These are phyloP conservation scores for Ardeotis arabs DNA, from an alignment of 2,113 vertebrate species.

Conservation along the genomic window DNA sequence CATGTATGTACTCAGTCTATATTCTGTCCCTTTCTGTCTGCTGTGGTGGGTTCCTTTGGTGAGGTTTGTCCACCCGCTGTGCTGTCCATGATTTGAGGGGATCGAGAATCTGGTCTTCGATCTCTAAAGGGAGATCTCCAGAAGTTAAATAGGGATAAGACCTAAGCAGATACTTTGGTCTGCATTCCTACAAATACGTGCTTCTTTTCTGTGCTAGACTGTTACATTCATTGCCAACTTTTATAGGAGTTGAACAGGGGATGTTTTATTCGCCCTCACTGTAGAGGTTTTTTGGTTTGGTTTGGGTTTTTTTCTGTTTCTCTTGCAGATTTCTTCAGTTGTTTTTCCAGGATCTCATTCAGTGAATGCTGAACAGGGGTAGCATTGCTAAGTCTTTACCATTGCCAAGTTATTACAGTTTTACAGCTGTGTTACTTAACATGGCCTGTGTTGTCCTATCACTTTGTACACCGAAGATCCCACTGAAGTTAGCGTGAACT, in stretches of 20 bases:
- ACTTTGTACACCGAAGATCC: neutral
- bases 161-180: neutral
- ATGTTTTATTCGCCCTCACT: neutral
- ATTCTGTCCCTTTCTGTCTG: neutral
- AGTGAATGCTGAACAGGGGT: neutral
- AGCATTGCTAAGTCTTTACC: neutral
- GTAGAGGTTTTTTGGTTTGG: no score
- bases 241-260: neutral
- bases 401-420: neutral
- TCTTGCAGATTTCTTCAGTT: neutral
- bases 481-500: constrained; percentile 39
- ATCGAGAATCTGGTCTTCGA: neutral
- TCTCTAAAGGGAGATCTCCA: neutral
- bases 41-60: neutral
- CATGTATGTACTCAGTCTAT: neutral
- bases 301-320: neutral
- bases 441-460: neutral
- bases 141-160: neutral
- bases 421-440: neutral
- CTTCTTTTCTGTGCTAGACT: neutral
- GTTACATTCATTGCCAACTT: neutral
- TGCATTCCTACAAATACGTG: neutral
- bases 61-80: neutral
- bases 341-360: neutral
- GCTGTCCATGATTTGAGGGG: fast-evolving